phyloP scores from a whole-genome alignment of 2,888 invertebrate species.

The Notocelia uddmanniana region DNA sequence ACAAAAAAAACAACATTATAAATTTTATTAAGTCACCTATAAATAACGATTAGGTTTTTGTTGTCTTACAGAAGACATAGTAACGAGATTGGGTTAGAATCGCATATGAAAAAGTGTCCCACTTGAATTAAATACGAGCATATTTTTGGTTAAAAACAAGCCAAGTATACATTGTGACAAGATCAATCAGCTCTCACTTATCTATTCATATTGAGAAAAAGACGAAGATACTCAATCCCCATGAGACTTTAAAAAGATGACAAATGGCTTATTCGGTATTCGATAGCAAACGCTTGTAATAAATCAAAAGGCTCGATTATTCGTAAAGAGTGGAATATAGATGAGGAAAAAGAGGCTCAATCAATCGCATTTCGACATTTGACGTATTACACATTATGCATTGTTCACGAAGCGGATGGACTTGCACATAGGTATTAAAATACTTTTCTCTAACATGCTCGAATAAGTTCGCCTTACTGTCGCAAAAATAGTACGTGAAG shows the following conservation, averaged over 20 bases:
- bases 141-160: background rate
- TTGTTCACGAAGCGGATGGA: slow-evolving; percentile 16
- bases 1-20: slow-evolving; percentile 28
- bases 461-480: too few relatives aligned
- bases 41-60: background rate
- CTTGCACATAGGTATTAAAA: slow-evolving; percentile 9
- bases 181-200: slow-evolving; percentile 26
- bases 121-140: background rate
- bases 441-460: background rate
- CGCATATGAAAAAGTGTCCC: too few relatives aligned
- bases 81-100: background rate
- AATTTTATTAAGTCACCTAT: background rate
- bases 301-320: slow-evolving; percentile 65
- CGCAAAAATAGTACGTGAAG: too few relatives aligned
- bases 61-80: background rate
- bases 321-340: slow-evolving; percentile 57
- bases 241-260: slow-evolving; percentile 53
- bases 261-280: slow-evolving; percentile 65
- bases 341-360: slow-evolving; percentile 57
- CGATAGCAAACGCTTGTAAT: slow-evolving; percentile 57
- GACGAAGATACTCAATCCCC: slow-evolving; percentile 30
- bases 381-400: slow-evolving; percentile 31
- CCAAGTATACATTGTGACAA: background rate
- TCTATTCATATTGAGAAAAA: slow-evolving; percentile 32
- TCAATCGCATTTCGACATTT: slow-evolving; percentile 50